These are phyloP conservation scores for Periophthalmodon schlosseri DNA, from an alignment of 2,113 vertebrate genomes.

Conservation along the genomic window DNA sequence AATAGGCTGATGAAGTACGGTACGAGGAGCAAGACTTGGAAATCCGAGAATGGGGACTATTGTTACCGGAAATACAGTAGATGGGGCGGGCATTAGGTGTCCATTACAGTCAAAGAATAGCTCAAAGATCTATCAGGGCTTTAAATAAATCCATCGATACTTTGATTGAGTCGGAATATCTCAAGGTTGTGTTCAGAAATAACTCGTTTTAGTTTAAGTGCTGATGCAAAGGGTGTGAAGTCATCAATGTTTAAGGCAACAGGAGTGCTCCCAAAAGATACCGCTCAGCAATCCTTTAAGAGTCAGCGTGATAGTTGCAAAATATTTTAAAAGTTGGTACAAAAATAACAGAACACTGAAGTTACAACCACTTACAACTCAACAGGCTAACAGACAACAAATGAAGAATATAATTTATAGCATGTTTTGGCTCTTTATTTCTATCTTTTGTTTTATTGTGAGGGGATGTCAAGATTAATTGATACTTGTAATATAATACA, in stretches of 20 bases:
- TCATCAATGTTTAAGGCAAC: constrained; percentile 46
- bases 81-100: constrained; percentile 34
- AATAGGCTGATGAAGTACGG: constrained; percentile 39
- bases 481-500: too few relatives aligned
- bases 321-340: background rate
- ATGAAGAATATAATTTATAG: background rate
- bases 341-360: background rate
- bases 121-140: constrained; percentile 53
- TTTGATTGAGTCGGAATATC: constrained; percentile 51
- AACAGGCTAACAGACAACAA: background rate
- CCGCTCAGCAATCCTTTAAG: constrained; percentile 12
- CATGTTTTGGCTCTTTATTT: background rate
- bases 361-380: background rate
- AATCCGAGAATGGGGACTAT: constrained; percentile 31
- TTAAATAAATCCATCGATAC: constrained; percentile 68
- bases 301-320: background rate
- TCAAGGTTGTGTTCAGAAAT: constrained; percentile 56
- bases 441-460: background rate
- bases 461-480: background rate
- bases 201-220: background rate
- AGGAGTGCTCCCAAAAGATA: constrained; percentile 2
- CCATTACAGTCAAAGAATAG: constrained; percentile 51
- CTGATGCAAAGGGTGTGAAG: background rate
- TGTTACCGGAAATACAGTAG: constrained; percentile 50
- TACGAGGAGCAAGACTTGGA: constrained; percentile 38